Evolutionary conservation across 2,888 invertebrate species (phyloP).

Genomic region (Cistogaster globosa): DNA sequence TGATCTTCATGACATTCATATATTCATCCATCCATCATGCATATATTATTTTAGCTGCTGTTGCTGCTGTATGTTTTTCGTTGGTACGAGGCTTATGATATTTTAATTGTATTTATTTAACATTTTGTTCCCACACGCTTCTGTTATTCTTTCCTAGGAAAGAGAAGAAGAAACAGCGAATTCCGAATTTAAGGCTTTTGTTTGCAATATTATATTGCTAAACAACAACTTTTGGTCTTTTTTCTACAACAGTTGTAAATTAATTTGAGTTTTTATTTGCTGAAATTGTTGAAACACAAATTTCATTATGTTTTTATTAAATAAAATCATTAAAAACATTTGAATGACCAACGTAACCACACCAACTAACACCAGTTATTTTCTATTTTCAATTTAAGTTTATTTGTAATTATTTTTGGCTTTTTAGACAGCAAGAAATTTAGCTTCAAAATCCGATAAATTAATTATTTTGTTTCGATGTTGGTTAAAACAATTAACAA

Average conservation of each 20-base stretch:
- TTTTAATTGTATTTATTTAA: conserved; percentile 68
- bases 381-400: background rate
- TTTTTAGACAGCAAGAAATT: background rate
- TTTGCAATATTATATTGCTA: conserved; percentile 31
- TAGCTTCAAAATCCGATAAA: too few species aligned
- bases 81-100: conserved; percentile 57
- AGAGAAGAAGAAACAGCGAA: background rate
- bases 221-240: conserved; percentile 30
- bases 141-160: background rate
- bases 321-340: conserved; percentile 24
- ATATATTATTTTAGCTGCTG: conserved; percentile 21
- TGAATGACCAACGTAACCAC: background rate
- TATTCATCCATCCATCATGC: conserved; percentile 42
- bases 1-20: too few species aligned
- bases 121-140: conserved; percentile 28
- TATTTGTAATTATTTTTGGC: background rate
- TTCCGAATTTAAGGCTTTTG: conserved; percentile 6
- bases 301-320: too few species aligned
- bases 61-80: conserved; percentile 1
- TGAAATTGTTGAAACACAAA: too few species aligned
- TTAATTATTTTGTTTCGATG: too few species aligned
- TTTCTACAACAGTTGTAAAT: conserved; percentile 33
- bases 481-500: too few species aligned
- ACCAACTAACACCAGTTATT: background rate
- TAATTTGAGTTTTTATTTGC: conserved; percentile 56